phyloP scores from a whole-genome alignment of 2,888 invertebrate species.

The Caprella mutica region DNA sequence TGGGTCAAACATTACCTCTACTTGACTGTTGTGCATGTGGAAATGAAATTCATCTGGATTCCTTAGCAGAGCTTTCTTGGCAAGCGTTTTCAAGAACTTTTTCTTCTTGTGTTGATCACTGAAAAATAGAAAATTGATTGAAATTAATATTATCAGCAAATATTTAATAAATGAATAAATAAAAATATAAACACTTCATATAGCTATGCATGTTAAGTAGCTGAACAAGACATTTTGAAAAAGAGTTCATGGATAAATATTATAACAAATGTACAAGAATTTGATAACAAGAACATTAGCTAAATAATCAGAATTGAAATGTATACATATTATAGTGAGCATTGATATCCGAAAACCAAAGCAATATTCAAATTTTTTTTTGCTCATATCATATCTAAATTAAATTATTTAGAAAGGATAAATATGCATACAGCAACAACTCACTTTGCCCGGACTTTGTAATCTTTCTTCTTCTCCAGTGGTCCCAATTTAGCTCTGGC shows the following conservation, averaged over 20 bases:
- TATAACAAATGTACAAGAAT: too few relatives aligned
- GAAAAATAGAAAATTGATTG: slow-evolving; percentile 29
- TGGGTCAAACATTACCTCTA: too few relatives aligned
- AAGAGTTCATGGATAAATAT: too few relatives aligned
- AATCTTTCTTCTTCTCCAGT: slow-evolving; percentile 82
- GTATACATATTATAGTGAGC: too few relatives aligned
- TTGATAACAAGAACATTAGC: too few relatives aligned
- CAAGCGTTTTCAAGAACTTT: slow-evolving; percentile 64
- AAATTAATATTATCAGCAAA: not conserved
- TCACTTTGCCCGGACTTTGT: slow-evolving; percentile 54
- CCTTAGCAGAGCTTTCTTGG: slow-evolving; percentile 71
- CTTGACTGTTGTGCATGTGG: slow-evolving; percentile 85
- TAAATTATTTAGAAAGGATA: too few relatives aligned
- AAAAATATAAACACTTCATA: not conserved
- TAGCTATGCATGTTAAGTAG: not conserved
- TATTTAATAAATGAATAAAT: not conserved
- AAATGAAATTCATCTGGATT: slow-evolving; percentile 99
- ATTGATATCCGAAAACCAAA: too few relatives aligned
- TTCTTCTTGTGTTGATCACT: slow-evolving; percentile 70
- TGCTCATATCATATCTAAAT: too few relatives aligned
- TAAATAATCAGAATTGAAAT: too few relatives aligned
- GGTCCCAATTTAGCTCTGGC: slow-evolving; percentile 63
- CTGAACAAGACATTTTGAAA: too few relatives aligned
- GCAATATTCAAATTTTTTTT: too few relatives aligned
- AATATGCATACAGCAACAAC: too few relatives aligned